Base-by-base conservation (phyloP, 2,888 invertebrate genomes). In the Dasypogon diadema region DNA sequence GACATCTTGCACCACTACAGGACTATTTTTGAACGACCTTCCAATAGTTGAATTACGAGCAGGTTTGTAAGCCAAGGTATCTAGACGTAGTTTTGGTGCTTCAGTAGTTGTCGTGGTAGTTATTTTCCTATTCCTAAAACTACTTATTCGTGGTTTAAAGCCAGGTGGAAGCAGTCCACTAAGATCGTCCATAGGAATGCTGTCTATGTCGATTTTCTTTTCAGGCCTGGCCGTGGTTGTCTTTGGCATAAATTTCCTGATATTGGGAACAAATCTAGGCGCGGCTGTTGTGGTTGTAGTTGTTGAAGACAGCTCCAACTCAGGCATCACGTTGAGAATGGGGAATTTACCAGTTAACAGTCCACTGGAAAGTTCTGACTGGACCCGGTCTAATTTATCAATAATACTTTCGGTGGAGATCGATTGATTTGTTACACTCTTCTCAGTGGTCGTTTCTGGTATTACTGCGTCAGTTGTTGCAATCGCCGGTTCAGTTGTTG, bases 371-470 rank as follows among this genome's bases (percentile, higher is more conserved):
- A 95, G 84, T 83, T 94, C 94, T 0, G 95, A 95, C 81, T 95
- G 95, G 10, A 94, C 93, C 72, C 93, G 89, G 83, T 95, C 95
- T 79, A 95, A 86, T 84, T 95, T 95, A 81, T 95, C 95, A 79
- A 93, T 94, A 58, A 95, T 92, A 82, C 94, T 95, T 86, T 94
- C 94, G 1, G 94, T 94, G 0, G 94, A 93, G n/a, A 60, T 76
- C 12, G 75, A 76, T 14, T 74, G 60, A 70, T 70, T 76, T 8
- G 16, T 2, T 10, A 8, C 18, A 72, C 12, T 56, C 46, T 73
- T 58, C 16, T 79, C 79, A 0, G 18, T 24, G 60, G 68, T 24
- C 4, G 18, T 51, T 51, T 51, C 58, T 2, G 34, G 26, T 10
- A 26, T 37, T n/a, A 46, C 18, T 2, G 75, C 74, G 46, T 34